Evolutionary conservation across 1,140 invertebrate species (phyloP).

Genomic region (Pomacea maculata): DNA sequence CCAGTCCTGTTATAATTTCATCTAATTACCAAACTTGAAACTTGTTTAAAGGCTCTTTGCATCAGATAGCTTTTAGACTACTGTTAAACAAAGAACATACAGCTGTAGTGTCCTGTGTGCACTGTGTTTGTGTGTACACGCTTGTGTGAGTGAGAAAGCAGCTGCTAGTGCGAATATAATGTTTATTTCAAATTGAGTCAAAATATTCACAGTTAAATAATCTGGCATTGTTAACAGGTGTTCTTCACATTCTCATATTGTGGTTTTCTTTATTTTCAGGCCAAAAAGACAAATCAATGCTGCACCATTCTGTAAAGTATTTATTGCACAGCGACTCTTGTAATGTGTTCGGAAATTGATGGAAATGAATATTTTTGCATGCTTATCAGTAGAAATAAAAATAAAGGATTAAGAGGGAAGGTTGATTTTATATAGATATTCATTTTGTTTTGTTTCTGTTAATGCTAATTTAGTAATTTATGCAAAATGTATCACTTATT

Average conservation of each 20-base stretch:
- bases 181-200: background rate
- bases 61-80: background rate
- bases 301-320: constrained; percentile 58
- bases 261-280: constrained; percentile 40
- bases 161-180: background rate
- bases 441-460: no score
- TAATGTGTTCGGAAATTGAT: no score
- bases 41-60: background rate
- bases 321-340: background rate
- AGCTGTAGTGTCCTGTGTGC: background rate
- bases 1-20: no score
- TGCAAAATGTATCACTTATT: no score
- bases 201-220: background rate
- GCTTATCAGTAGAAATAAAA: no score
- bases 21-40: no score
- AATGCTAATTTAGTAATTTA: no score
- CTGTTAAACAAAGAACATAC: background rate
- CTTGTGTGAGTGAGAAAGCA: no score
- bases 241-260: background rate
- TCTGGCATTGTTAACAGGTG: background rate
- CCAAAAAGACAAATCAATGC: constrained; percentile 62
- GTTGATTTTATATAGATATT: no score
- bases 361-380: no score
- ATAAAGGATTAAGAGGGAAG: no score
- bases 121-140: background rate